These are phyloP conservation scores for Nycticorax nycticorax DNA, from an alignment of 2,113 vertebrate genomes.

Conservation along the genomic window DNA sequence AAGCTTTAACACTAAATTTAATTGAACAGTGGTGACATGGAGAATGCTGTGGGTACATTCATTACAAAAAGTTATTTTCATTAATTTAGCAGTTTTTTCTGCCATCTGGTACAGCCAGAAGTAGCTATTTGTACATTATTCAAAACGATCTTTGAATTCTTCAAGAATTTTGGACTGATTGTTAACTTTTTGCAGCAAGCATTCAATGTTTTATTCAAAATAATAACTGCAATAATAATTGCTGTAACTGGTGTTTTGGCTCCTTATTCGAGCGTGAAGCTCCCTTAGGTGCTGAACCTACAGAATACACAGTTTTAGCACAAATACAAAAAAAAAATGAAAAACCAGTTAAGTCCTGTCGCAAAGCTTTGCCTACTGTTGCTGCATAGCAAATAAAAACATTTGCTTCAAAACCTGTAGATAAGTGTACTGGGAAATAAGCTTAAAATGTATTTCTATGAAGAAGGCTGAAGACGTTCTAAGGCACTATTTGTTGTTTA, in stretches of 20 bases:
- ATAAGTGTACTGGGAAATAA: background rate
- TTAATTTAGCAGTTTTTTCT: background rate
- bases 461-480: background rate
- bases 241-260: background rate
- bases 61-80: background rate
- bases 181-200: background rate
- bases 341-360: background rate
- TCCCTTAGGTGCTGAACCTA: background rate
- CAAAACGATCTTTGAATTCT: background rate
- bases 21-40: background rate
- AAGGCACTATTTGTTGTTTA: background rate
- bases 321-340: background rate
- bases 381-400: background rate
- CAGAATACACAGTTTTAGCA: background rate
- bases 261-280: background rate
- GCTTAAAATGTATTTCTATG: background rate
- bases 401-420: background rate
- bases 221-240: background rate
- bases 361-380: background rate
- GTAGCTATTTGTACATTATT: background rate
- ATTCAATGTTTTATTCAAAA: background rate
- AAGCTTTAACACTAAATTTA: background rate
- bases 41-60: background rate
- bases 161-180: background rate
- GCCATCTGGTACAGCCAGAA: background rate